A percentile compares a stretch with the other conserved stretches of the same genome.
Conservation (phyloP, 2,113 vertebrate genomes). For the Phainopepla nitens region DNA sequence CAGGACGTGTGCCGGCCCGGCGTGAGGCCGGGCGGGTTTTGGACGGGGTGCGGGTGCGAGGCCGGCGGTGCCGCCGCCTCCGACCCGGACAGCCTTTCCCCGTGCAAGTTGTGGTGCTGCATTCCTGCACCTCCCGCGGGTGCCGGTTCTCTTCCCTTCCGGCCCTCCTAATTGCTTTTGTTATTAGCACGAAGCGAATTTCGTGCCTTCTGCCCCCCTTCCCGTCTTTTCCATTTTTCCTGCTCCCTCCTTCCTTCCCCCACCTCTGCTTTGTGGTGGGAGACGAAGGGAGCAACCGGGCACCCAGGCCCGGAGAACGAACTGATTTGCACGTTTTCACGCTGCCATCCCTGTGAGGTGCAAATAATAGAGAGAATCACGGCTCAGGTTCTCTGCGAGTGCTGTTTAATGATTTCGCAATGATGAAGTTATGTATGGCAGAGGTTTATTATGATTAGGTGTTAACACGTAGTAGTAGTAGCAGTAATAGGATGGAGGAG, state of each 20-base stretch:
- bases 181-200: slow-evolving; percentile 9
- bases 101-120: neutral
- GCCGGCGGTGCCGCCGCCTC: neutral
- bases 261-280: neutral
- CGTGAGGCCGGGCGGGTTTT: neutral
- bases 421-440: neutral
- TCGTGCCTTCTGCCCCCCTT: neutral
- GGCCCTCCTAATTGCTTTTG: neutral
- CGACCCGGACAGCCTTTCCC: neutral
- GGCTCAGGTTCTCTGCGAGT: neutral
- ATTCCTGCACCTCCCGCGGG: neutral
- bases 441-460: neutral
- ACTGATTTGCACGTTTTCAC: neutral
- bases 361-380: neutral
- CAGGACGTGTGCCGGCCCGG: neutral
- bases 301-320: neutral
- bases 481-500: neutral
- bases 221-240: neutral
- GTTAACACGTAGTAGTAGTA: neutral
- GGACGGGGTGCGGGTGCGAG: neutral
- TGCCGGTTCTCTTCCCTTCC: neutral
- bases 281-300: neutral
- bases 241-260: neutral
- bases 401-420: neutral
- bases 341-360: neutral